These are phyloP conservation scores for Orthosia gracilis DNA, from an alignment of 2,888 invertebrate species.

Conservation along the genomic window DNA sequence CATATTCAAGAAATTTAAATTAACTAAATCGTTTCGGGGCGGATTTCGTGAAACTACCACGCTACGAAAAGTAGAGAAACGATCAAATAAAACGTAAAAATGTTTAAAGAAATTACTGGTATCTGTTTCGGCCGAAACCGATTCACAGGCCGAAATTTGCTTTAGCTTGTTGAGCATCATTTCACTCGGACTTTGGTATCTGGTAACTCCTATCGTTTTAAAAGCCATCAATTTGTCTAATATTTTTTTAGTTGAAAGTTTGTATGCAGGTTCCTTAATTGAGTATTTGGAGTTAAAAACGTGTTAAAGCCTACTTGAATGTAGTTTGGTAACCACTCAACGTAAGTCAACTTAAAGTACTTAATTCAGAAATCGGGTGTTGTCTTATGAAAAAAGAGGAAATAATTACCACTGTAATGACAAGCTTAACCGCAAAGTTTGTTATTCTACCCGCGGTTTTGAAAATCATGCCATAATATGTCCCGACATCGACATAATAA, in stretches of 20 bases:
- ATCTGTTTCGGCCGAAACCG: conserved; percentile 19
- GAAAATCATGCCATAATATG: background rate
- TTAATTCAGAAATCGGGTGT: too few relatives aligned
- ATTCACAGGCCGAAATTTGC: background rate
- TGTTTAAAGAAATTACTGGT: background rate
- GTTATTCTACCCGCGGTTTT: conserved; percentile 7
- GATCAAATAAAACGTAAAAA: background rate
- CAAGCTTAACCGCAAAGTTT: conserved; percentile 15
- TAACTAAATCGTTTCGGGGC: background rate
- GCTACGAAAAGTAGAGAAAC: background rate
- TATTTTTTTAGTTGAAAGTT: background rate
- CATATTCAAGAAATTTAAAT: conserved; percentile 1
- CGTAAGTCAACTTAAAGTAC: too few relatives aligned
- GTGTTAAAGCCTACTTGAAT: too few relatives aligned
- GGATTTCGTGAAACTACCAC: background rate
- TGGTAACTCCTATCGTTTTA: background rate
- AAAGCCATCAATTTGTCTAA: background rate
- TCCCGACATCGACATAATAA: background rate
- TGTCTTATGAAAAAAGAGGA: background rate
- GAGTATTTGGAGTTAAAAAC: too few relatives aligned
- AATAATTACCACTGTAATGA: conserved; percentile 1
- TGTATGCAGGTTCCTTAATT: too few relatives aligned
- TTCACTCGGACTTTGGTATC: background rate
- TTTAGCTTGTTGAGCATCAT: background rate
- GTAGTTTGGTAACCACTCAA: too few relatives aligned